These are phyloP conservation scores for Peromyscus californicus DNA, from an alignment of 2,113 vertebrate species.

Conservation along the genomic window DNA sequence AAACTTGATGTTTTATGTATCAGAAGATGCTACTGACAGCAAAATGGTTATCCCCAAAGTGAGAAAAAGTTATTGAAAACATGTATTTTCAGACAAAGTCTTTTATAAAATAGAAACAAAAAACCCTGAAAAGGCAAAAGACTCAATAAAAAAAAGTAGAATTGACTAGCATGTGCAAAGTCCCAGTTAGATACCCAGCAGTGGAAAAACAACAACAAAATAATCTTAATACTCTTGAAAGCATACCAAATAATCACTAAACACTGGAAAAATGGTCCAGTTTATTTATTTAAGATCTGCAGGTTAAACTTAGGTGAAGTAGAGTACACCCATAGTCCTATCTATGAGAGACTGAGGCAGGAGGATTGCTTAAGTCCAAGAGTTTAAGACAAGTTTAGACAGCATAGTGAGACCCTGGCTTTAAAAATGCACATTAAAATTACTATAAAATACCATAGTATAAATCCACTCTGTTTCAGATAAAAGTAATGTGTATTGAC, in stretches of 20 bases:
- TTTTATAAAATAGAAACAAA: neutral
- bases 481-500: neutral
- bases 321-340: neutral
- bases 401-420: neutral
- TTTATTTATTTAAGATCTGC: slow-evolving; percentile 17
- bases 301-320: neutral
- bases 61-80: neutral
- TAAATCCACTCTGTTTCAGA: neutral
- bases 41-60: neutral
- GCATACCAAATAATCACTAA: neutral
- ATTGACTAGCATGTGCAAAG: neutral
- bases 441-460: neutral
- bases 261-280: neutral
- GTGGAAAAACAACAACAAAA: neutral
- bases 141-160: neutral
- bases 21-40: neutral
- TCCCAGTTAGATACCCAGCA: neutral
- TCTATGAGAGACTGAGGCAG: neutral
- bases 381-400: neutral
- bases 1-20: slow-evolving; percentile 21
- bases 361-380: neutral
- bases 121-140: neutral
- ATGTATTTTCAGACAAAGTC: neutral
- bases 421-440: neutral
- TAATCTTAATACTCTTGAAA: slow-evolving; percentile 11